Base-by-base conservation (phyloP, 2,888 invertebrate genomes). In the Mycalesis mineus region DNA sequence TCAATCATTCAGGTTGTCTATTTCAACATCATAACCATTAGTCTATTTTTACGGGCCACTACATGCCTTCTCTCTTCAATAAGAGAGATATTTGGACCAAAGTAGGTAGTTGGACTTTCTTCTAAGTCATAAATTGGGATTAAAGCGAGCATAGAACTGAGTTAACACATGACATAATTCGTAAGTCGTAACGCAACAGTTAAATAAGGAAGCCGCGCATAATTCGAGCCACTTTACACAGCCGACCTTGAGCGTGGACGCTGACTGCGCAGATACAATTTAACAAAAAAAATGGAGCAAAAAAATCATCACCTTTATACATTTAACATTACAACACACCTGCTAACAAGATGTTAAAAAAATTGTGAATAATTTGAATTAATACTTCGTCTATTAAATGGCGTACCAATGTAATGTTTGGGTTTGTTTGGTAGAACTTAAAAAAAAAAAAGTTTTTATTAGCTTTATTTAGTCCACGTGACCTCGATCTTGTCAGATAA, bases 181-280 rank as follows among this genome's bases (percentile, higher is more conserved):
- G 40, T 50, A 56, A 60, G 47, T 55, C 47, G 40, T 54, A 60
- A 54, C 53, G 56, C 61, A 53, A 62, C 56, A 60, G 58, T 61
- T 52, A 54, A 58, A 66, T 57, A 62, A 66, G 67, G 67, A 65
- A 65, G 59, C 58, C 54, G 63, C 64, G 61, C 64, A 60, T 57
- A 61, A 59, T 64, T 63, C 48, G 49, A 58, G 58, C 54, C 61
- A 57, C 58, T 62, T 55, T 60, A 61, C 44, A 61, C 41, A 54
- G 53, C 29, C 60, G 70, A 69, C 74, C 76, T 75, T 76, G 74
- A 71, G 66, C 54, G 55, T 64, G 69, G 66, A 53, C 68, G 66
- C 62, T 68, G 68, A 68, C 69, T 66, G 66, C 64, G 68, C 64
- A 65, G 65, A 66, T 65, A 52, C 33, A 54, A 39, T 63, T 60